Evolutionary conservation across 2,113 vertebrate genomes (phyloP), one percentile per base, ranked within the genome.

Genomic region (Pipa parva): DNA sequence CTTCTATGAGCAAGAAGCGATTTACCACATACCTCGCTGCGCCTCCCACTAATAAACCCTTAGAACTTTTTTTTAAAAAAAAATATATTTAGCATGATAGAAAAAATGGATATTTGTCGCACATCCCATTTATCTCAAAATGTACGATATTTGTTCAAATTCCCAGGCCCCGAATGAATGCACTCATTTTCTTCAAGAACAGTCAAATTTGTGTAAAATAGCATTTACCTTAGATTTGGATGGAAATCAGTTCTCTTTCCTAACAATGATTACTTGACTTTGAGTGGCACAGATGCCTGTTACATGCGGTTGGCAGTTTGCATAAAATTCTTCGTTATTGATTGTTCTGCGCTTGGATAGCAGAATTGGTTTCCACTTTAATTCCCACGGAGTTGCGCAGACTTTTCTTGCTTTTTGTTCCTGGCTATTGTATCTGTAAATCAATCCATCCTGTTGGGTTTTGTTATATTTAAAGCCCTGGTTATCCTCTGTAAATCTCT

Each of bases 261-360:
- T 42, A n/a, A 5, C 11, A 15, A 17, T n/a, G 17, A 42, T 42
- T 42, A 42, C 13, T 18, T 36, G 10, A 11, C 7, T 36, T 13
- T 13, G 33, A 36, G 39, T n/a, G 17, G 39, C 5, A 17, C 17
- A 4, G 3, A n/a, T 42, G 39, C 17, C 39, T 15, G 39, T 1
- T 12, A 6, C 17, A 15, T n/a, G 17, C 39, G 4, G 3, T n/a
- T 42, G 39, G 2, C 39, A 42, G 39, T 42, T 42, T 42, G 39
- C 39, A 42, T 42, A n/a, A 42, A 42, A 42, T n/a, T 18, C 39
- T 42, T 42, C n/a, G 39, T 42, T 42, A 42, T 42, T 42, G 39
- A 42, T 6, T 42, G 39, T 42, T n/a, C 39, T 15, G 39, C 39
- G 2, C 39, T 42, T 15, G 39, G 15, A 42, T 15, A 42, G 17